phyloP scores from a whole-genome alignment of 92 coral and sea anemone genomes.

The Siderastrea radians region DNA sequence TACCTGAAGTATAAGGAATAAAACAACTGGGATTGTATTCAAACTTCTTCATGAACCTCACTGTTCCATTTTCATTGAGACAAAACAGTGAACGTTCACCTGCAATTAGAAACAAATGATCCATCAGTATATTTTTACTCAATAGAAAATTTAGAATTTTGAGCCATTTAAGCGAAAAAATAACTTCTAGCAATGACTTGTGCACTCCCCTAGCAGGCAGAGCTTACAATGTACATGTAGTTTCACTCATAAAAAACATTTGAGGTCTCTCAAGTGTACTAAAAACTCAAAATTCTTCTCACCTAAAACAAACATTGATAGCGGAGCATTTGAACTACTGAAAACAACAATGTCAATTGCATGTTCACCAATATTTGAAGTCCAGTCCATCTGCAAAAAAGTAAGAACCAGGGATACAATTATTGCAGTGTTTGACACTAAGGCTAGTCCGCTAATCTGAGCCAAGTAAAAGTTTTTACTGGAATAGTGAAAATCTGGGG shows the following conservation, averaged over 20 bases:
- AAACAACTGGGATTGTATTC: slow-evolving; percentile 98
- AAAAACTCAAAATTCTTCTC: not conserved
- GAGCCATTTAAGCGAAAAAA: too few species aligned
- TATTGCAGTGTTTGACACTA: not conserved
- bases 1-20: slow-evolving; percentile 91
- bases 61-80: slow-evolving; percentile 92
- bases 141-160: too few species aligned
- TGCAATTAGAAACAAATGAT: slow-evolving; percentile 17
- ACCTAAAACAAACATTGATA: slow-evolving; percentile 93
- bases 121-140: not conserved
- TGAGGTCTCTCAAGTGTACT: too few species aligned
- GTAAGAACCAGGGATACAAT: not conserved
- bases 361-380: slow-evolving; percentile 92
- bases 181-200: too few species aligned
- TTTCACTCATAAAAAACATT: too few species aligned
- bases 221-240: too few species aligned
- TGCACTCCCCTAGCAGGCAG: too few species aligned
- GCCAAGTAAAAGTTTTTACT: not conserved
- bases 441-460: not conserved
- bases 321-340: slow-evolving; percentile 71
- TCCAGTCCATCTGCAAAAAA: slow-evolving; percentile 91
- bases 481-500: not conserved
- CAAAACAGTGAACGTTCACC: slow-evolving; percentile 97
- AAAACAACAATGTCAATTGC: slow-evolving; percentile 86
- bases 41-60: slow-evolving; percentile 94